Conservation (phyloP, 2,797 vertebrate species). For the Girardinus metallicus region DNA sequence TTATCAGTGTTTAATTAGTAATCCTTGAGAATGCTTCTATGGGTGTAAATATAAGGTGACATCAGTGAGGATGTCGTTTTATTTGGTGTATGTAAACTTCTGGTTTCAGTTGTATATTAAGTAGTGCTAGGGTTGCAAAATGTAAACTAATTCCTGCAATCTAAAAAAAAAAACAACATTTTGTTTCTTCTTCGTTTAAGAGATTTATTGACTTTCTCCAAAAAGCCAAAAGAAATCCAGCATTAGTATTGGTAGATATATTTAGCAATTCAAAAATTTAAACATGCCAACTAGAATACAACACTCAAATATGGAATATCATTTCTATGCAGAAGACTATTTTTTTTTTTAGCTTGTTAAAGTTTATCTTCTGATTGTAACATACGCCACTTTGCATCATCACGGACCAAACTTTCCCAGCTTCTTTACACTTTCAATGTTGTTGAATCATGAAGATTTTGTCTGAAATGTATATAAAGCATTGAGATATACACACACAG, state of each 20-base stretch:
- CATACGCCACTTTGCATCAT: constrained; percentile 28
- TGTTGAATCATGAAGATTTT: constrained; percentile 58
- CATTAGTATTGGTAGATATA: background rate
- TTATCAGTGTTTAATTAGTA: background rate
- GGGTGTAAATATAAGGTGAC: background rate
- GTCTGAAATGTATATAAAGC: constrained; percentile 47
- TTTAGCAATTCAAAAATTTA: background rate
- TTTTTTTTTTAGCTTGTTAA: no score
- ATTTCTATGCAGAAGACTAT: background rate
- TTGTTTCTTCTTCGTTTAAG: background rate
- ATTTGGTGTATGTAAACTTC: background rate
- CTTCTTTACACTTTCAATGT: constrained; percentile 73
- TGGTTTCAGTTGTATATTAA: background rate
- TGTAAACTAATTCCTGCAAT: background rate
- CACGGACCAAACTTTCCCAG: constrained; percentile 40
- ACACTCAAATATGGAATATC: background rate
- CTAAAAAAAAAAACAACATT: background rate
- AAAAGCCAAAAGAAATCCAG: background rate
- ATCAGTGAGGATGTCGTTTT: background rate
- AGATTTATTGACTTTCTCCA: background rate
- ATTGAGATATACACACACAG: background rate
- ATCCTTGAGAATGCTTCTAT: background rate
- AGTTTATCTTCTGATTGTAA: background rate
- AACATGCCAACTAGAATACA: background rate
- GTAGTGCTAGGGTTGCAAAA: background rate